A percentile compares a stretch with the other conserved stretches of the same genome.
Conservation (phyloP, 2,888 invertebrate species). For the Catocala sponsa region DNA sequence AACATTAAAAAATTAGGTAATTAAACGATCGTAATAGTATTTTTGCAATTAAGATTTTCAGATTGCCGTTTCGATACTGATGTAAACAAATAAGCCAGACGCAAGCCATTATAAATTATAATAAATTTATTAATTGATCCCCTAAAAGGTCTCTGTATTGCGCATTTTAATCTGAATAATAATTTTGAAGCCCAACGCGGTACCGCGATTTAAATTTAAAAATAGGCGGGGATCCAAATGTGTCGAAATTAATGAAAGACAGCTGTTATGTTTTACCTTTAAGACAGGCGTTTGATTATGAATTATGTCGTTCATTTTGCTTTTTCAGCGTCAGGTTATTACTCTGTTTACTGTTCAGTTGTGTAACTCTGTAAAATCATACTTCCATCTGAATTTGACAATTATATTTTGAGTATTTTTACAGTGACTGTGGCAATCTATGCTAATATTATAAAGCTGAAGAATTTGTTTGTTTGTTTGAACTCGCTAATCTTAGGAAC, state of each 20-base stretch:
- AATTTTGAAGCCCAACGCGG: conserved; percentile 10
- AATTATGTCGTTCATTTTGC: too few species aligned
- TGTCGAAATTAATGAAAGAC: conserved; percentile 4
- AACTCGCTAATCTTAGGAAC: too few species aligned
- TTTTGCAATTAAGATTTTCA: background rate
- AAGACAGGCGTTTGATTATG: too few species aligned
- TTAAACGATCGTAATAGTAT: background rate
- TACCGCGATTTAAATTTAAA: conserved; percentile 10
- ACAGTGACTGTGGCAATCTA: too few species aligned
- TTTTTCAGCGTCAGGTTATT: too few species aligned
- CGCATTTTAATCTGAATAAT: conserved; percentile 9
- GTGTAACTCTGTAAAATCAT: too few species aligned
- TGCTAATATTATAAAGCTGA: too few species aligned
- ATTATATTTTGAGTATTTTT: too few species aligned
- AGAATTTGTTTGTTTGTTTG: too few species aligned
- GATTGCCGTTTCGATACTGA: background rate
- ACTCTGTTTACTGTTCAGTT: too few species aligned
- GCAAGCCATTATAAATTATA: conserved; percentile 3
- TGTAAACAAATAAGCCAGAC: background rate
- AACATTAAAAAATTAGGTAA: background rate
- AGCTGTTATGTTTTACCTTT: too few species aligned
- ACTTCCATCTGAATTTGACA: too few species aligned
- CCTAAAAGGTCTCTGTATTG: conserved; percentile 2
- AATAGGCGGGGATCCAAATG: background rate
- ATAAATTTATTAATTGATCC: conserved; percentile 19